Evolutionary conservation across 2,888 invertebrate species (phyloP), one percentile per base, ranked within the genome.

Genomic region (Syrista parreyssii): DNA sequence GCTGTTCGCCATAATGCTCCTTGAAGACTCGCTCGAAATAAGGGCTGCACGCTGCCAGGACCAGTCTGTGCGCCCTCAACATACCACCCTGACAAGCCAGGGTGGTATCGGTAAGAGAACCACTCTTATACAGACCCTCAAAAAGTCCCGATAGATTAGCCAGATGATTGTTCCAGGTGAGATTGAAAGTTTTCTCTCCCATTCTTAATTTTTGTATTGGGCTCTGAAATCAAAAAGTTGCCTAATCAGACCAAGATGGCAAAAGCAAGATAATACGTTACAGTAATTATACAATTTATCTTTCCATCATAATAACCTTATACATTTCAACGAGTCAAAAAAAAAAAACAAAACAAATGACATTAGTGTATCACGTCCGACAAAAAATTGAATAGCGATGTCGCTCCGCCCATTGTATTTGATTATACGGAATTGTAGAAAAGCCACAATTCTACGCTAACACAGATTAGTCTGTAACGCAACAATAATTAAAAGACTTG

Each of bases 21-120:
- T 94, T 94, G 92, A 96, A 95, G 85, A 96, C 94, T 84, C 94
- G 94, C 89, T 95, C 95, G 91, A 96, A 96, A 90, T 96, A 96
- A 76, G 95, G 95, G 87, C 95, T 95, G 92, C 95, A 95, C 76
- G 95, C 95, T 73, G 96, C 95, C 81, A 96, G 92, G 83, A 96
- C 95, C 84, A 96, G 93, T 89, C 95, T 94, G 90, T 95, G 95
- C 72, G 95, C 95, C 88, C 94, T 94, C 85, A 95, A 92, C 89
- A 94, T 93, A 68, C 95, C 95, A 91, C 95, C 95, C 87, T 94
- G 94, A 91, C 95, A 95, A 86, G 94, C 94, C 86, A 95, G 92
- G 83, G 95, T 95, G 83, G 95, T 95, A 89, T 95, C 95, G 68
- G 95, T 94, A 81, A 95, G 92, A 86, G 94, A 93, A 85, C 95